Conservation (phyloP, 1,140 invertebrate genomes). For the Rhynchophorus ferrugineus region DNA sequence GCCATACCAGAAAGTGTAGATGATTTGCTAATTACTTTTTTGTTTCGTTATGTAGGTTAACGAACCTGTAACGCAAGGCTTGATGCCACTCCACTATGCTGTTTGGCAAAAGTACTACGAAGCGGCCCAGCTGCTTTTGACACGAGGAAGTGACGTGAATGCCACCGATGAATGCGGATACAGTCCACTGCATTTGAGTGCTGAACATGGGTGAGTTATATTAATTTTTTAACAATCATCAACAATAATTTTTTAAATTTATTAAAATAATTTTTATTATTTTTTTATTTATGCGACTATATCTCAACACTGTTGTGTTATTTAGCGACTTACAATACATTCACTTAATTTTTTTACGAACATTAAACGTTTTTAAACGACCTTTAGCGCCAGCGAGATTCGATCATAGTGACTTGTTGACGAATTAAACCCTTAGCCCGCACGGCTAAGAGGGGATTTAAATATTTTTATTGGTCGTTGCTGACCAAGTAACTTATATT, state of each 20-base stretch:
- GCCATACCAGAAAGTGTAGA: neutral
- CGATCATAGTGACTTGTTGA: too few species aligned
- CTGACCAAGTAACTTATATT: too few species aligned
- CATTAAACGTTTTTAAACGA: too few species aligned
- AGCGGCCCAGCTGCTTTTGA: conserved; percentile 67
- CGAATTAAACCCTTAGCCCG: too few species aligned
- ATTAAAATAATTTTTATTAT: neutral
- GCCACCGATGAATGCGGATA: conserved; percentile 84
- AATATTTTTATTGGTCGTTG: too few species aligned
- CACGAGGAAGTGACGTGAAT: conserved; percentile 74
- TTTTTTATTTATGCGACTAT: too few species aligned
- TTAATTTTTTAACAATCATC: too few species aligned
- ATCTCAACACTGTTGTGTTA: too few species aligned
- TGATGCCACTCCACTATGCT: conserved; percentile 86
- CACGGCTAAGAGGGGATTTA: too few species aligned
- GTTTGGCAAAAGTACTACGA: conserved; percentile 79
- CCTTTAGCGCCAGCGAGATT: too few species aligned
- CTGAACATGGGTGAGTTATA: conserved; percentile 65
- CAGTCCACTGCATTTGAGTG: conserved; percentile 77
- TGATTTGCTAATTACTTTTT: neutral
- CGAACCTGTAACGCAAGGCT: conserved; percentile 68
- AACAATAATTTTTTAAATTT: neutral
- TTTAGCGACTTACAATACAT: too few species aligned
- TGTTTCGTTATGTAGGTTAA: conserved; percentile 48
- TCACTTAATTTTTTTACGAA: too few species aligned